Conservation (phyloP, 23 tunicate genomes). For the Ciona savignyi region DNA sequence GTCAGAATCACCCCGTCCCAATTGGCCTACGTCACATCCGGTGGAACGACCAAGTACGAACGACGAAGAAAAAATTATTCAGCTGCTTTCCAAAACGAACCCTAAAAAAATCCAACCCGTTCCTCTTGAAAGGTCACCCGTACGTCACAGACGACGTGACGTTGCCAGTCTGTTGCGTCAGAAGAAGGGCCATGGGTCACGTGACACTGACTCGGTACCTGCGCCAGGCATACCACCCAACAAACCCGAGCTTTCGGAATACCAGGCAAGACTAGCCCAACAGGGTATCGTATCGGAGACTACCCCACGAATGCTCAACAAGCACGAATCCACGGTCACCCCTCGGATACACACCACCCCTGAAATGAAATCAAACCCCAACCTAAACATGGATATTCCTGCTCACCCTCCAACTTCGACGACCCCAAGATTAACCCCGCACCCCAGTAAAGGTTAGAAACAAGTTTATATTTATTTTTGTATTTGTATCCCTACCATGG, state of each 20-base stretch:
- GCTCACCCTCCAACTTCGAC: constrained; percentile 3
- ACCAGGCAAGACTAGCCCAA: not conserved
- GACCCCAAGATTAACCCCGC: constrained; percentile 3
- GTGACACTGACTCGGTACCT: not conserved
- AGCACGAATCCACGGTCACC: not conserved
- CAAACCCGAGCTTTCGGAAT: not conserved
- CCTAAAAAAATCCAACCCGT: not conserved
- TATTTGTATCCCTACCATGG: not conserved
- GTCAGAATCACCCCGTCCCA: constrained; percentile 3
- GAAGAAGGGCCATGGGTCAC: constrained; percentile 11
- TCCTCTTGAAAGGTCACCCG: constrained; percentile 19
- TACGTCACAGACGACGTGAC: constrained; percentile 26
- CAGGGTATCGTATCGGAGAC: not conserved
- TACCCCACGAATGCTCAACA: not conserved
- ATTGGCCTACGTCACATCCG: not conserved
- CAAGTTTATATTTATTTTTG: not conserved
- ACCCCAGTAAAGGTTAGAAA: constrained; percentile 15
- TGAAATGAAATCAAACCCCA: constrained; percentile 2
- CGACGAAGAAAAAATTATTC: not conserved
- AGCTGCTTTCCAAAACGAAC: not conserved
- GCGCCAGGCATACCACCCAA: too few species aligned
- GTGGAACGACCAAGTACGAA: not conserved
- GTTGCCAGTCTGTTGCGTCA: constrained; percentile 37
- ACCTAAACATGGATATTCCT: not conserved
- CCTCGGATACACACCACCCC: not conserved